Base-by-base conservation (phyloP, 2,888 invertebrate species). In the Synergus japonicus region DNA sequence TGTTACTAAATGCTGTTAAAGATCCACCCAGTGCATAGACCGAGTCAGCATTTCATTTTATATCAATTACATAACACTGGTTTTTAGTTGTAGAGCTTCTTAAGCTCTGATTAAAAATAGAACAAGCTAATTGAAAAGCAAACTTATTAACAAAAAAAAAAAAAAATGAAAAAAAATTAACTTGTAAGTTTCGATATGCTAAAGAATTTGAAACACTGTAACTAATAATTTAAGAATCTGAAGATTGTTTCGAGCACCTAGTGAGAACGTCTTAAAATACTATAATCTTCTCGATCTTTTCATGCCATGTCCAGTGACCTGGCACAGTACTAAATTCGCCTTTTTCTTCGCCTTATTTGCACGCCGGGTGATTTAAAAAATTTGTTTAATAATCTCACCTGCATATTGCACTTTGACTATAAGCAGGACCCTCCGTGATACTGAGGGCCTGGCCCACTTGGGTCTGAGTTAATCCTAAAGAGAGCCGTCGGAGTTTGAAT, bases 391-490 rank as follows among this genome's bases (percentile, higher is more conserved):
- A 64, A 22, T 43, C 93, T 94, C 94, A 98, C 98, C 98, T 97
- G 97, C 99, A 99, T 92, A 99, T 99, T 88, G 99, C 99, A 93
- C 98, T 98, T 94, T 99, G 99, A 93, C 98, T 98, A 93, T 99
- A 99, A 76, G 98, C 98, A 49, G 99, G 99, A 78, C 99, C 99
- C 93, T 98, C 98, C 37, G 98, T 98, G 79, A 98, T 97, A 84
- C 98, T 98, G 13, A 99, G 93, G 63, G 99, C 98, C 93, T 98
- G 98, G n/a, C 98, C 98, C 78, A 98, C 98, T 94, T 99, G 99
- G 0, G 98, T 98, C 93, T 98, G 98, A 64, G 99, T 99, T 82
- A 99, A 94, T 78, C 99, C 99, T 86, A 99, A 93, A 13, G 98
- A 98, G 83, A 99, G 94, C 88, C 99, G 96, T 77, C 98, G 95